Evolutionary conservation across 2,888 invertebrate genomes (phyloP).

Genomic region (Drosophila acutilabella): DNA sequence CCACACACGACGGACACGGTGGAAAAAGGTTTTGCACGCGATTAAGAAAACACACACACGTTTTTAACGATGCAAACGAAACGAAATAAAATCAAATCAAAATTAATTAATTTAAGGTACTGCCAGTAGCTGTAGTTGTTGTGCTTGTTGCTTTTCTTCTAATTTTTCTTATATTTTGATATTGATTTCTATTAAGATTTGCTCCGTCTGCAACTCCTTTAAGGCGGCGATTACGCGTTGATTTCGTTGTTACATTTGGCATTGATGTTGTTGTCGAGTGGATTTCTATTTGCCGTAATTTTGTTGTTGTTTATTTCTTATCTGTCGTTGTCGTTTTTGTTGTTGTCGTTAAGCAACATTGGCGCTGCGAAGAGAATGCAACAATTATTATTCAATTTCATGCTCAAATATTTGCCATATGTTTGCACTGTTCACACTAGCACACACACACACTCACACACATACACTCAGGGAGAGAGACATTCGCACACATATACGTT

Average conservation of each 20-base stretch:
- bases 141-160: conserved; percentile 11
- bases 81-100: conserved; percentile 46
- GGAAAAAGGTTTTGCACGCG: conserved; percentile 79
- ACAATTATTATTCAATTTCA: conserved; percentile 15
- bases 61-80: conserved; percentile 58
- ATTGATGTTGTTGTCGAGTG: conserved; percentile 40
- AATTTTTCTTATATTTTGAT: conserved; percentile 26
- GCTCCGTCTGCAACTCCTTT: conserved; percentile 46
- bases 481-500: conserved; percentile 2
- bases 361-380: conserved; percentile 62
- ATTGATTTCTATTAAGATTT: conserved; percentile 19
- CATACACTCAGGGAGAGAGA: neutral
- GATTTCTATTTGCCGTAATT: neutral
- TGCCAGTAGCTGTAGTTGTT: conserved; percentile 7
- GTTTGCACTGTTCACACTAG: conserved; percentile 57
- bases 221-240: conserved; percentile 54
- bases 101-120: conserved; percentile 19
- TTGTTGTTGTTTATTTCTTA: too few species aligned
- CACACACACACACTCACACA: neutral
- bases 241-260: conserved; percentile 68
- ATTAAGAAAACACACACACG: conserved; percentile 54
- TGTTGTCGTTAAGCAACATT: conserved; percentile 23
- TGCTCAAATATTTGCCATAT: conserved; percentile 58
- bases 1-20: conserved; percentile 53
- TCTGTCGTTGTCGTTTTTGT: neutral